Base-by-base conservation (phyloP, 2,888 invertebrate genomes). In the Tetragonisca angustula region DNA sequence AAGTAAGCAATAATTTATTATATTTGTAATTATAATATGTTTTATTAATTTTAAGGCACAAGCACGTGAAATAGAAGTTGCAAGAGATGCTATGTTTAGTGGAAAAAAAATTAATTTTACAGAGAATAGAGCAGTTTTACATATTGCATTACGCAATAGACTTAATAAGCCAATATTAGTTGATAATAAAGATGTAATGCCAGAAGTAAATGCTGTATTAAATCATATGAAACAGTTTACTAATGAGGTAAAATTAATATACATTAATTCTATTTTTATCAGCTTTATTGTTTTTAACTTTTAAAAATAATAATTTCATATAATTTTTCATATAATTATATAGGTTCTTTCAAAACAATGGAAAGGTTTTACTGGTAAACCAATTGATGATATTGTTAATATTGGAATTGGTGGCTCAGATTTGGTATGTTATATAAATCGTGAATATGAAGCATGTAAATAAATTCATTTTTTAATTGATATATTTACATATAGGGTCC, bases 371-470 rank as follows among this genome's bases (percentile, higher is more conserved):
- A 98, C 99, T 0, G 99, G 99, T 27, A 98, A 99, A 95, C 95
- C 97, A 82, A 99, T 99, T 83, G 98, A 98, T 70, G 99, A 99
- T 95, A 98, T 99, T 61, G 97, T 99, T 83, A 99, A 99, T 95
- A 99, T 99, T 94, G 99, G 99, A 83, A 99, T 99, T 92, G 99
- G 99, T 54, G 99, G 99, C 59, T 99, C 99, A 1, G 99, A 99
- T 95, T 96, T 99, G 93, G 97, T 91, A 85, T 65, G 36, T 76
- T 68, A 32, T 73, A 27, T 21, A 50, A 81, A 56, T 76, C n/a
- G 4, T 59, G 36, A 54, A 65, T 21, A 2, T 62, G 50, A 43
- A 0, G 15, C 32, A 56, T 24, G 5, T 36, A 54, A 21, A 67
- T 36, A 62, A 9, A 65, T 56, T 72, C 4, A 9, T 21, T 32